Conservation (phyloP, 2,797 vertebrate species). For the Sebastes trivittatus region DNA sequence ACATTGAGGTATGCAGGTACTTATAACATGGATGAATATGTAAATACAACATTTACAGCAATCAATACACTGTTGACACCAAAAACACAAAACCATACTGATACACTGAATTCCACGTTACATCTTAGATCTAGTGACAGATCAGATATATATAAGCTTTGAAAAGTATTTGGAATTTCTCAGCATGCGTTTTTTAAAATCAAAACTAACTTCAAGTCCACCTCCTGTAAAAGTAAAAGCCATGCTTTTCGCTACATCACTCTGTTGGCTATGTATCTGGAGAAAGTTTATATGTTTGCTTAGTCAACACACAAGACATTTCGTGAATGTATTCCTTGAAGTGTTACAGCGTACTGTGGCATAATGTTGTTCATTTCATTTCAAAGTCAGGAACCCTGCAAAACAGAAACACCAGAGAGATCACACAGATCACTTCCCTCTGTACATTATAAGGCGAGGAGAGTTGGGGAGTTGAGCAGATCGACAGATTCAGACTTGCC, state of each 20-base stretch:
- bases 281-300: slow-evolving; percentile 80
- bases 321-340: slow-evolving; percentile 66
- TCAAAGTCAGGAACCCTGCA: slow-evolving; percentile 66
- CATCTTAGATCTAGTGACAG: slow-evolving; percentile 93
- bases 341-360: slow-evolving; percentile 71
- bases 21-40: slow-evolving; percentile 82
- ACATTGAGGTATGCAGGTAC: slow-evolving; percentile 90
- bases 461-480: slow-evolving; percentile 96
- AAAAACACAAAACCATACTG: slow-evolving; percentile 89
- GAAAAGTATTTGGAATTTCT: slow-evolving; percentile 85
- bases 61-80: slow-evolving; percentile 89
- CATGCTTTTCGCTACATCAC: slow-evolving; percentile 96
- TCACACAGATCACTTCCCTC: slow-evolving; percentile 45
- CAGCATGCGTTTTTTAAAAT: slow-evolving; percentile 92
- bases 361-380: slow-evolving; percentile 59
- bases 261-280: slow-evolving; percentile 79
- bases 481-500: slow-evolving; percentile 93
- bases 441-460: slow-evolving; percentile 91
- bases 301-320: slow-evolving; percentile 70
- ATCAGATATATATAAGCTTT: slow-evolving; percentile 87
- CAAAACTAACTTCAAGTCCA: slow-evolving; percentile 81
- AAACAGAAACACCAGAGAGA: slow-evolving; percentile 48
- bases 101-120: slow-evolving; percentile 87
- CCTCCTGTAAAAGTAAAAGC: slow-evolving; percentile 85
- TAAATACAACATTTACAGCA: slow-evolving; percentile 79